Percentiles rank a stretch among this genome's conserved stretches.
Evolutionary conservation across 1,140 invertebrate genomes (phyloP).

Genomic region (Zaprionus tsacasi): DNA sequence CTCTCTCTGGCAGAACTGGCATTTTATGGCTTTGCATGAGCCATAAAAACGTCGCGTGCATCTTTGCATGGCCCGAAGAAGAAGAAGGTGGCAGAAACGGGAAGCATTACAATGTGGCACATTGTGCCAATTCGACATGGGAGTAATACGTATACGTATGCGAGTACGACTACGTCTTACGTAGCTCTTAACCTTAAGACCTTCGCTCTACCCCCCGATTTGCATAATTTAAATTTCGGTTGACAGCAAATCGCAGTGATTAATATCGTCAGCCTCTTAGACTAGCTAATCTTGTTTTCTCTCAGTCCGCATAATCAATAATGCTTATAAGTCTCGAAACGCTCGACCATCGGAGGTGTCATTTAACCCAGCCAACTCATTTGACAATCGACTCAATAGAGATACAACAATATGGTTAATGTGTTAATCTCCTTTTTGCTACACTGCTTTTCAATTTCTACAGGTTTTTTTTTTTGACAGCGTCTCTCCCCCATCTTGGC

Average conservation of each 20-base stretch:
- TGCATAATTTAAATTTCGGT: slow-evolving; percentile 42
- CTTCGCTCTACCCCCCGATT: slow-evolving; percentile 33
- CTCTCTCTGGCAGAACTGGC: slow-evolving; percentile 9
- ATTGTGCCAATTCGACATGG: slow-evolving; percentile 43
- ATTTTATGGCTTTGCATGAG: slow-evolving; percentile 53
- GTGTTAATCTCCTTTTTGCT: slow-evolving; percentile 62
- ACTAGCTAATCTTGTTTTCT: slow-evolving; percentile 22
- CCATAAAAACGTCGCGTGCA: slow-evolving; percentile 57
- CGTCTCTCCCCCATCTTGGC: slow-evolving; percentile 16
- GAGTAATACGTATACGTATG: not conserved
- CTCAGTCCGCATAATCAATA: slow-evolving; percentile 62
- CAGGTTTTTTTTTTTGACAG: not conserved
- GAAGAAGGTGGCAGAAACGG: slow-evolving; percentile 7
- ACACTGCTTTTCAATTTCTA: slow-evolving; percentile 59
- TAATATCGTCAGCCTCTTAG: slow-evolving; percentile 36
- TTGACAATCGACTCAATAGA: slow-evolving; percentile 29
- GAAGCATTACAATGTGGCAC: slow-evolving; percentile 41
- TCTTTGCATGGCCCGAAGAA: slow-evolving; percentile 42
- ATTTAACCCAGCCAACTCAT: slow-evolving; percentile 68
- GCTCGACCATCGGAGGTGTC: slow-evolving; percentile 73
- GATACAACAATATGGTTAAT: slow-evolving; percentile 36
- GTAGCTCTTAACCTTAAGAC: slow-evolving; percentile 24
- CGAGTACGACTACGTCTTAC: slow-evolving; percentile 14
- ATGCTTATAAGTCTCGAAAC: slow-evolving; percentile 61
- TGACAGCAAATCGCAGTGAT: slow-evolving; percentile 52